These are phyloP conservation scores for Eupeodes luniger DNA, from an alignment of 2,888 invertebrate species.

Conservation along the genomic window DNA sequence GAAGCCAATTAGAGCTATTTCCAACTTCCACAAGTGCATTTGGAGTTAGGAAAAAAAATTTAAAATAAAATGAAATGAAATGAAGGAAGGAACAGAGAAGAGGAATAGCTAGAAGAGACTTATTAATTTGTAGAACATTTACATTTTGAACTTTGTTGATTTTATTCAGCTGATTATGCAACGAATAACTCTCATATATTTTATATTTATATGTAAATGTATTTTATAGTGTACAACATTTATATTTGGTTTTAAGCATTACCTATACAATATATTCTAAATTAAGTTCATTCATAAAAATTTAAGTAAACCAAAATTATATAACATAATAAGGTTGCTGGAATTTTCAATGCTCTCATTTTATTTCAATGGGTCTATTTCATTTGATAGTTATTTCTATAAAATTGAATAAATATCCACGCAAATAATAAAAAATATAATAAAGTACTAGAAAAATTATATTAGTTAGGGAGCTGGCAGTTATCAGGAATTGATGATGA, in stretches of 20 bases:
- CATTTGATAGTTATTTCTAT: constrained; percentile 43
- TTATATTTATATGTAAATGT: constrained; percentile 10
- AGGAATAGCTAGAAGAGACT: constrained; percentile 19
- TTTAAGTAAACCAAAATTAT: not conserved
- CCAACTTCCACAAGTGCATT: constrained; percentile 59
- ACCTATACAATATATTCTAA: not conserved
- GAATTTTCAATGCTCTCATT: constrained; percentile 24
- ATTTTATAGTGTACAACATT: not conserved
- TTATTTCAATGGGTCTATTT: constrained; percentile 18
- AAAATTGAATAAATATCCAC: constrained; percentile 24
- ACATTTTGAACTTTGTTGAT: constrained; percentile 71
- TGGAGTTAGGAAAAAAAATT: not conserved
- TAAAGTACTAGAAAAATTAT: not conserved
- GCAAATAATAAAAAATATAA: not conserved
- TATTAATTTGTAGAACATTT: constrained; percentile 74
- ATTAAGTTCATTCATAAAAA: constrained; percentile 4
- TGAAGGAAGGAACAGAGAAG: constrained; percentile 13
- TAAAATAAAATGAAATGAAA: not conserved
- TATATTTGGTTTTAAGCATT: too few species aligned
- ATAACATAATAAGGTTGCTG: constrained; percentile 4
- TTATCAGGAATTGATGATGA: not conserved
- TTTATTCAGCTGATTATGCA: constrained; percentile 68
- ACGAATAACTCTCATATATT: not conserved
- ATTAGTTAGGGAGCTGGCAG: not conserved
- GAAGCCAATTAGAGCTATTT: constrained; percentile 74